Conservation (phyloP, 2,797 vertebrate genomes). For the Melanotaenia boesemani region DNA sequence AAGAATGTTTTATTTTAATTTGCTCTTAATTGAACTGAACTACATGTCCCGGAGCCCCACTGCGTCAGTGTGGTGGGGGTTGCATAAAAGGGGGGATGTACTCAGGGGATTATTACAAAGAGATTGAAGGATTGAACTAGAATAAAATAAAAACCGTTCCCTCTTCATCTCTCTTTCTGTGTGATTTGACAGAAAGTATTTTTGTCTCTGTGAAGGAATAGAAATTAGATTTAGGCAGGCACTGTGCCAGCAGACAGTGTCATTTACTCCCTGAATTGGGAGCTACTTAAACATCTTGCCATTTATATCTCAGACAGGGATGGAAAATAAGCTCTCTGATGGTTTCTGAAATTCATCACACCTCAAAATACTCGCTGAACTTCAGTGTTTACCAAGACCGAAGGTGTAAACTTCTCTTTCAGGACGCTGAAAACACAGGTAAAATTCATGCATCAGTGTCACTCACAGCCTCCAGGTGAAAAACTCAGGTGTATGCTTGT, state of each 20-base stretch:
- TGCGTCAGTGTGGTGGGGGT: neutral
- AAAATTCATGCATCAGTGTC: slow-evolving; percentile 33
- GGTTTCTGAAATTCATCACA: slow-evolving; percentile 21
- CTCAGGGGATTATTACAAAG: neutral
- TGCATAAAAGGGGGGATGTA: neutral
- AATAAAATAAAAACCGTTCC: slow-evolving; percentile 14
- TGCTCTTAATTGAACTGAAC: slow-evolving; percentile 51
- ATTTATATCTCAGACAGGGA: slow-evolving; percentile 17
- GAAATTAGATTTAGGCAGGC: slow-evolving; percentile 17
- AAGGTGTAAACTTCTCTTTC: slow-evolving; percentile 31
- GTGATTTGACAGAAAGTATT: slow-evolving; percentile 28
- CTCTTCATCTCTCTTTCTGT: slow-evolving; percentile 14
- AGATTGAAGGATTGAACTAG: neutral
- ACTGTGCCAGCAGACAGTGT: slow-evolving; percentile 26
- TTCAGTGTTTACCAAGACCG: slow-evolving; percentile 13
- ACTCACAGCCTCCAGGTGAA: neutral
- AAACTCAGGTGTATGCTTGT: slow-evolving; percentile 1
- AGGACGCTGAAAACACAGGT: slow-evolving; percentile 31
- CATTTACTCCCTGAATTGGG: slow-evolving; percentile 17
- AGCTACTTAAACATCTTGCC: slow-evolving; percentile 31
- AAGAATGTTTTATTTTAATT: slow-evolving; percentile 50
- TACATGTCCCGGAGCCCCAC: slow-evolving; percentile 20
- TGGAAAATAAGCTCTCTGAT: slow-evolving; percentile 22
- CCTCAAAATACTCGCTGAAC: slow-evolving; percentile 12
- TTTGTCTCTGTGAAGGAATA: slow-evolving; percentile 17